Evolutionary conservation across 2,888 invertebrate genomes (phyloP), one percentile per base, ranked within the genome.

Genomic region (Agrotis ipsilon): DNA sequence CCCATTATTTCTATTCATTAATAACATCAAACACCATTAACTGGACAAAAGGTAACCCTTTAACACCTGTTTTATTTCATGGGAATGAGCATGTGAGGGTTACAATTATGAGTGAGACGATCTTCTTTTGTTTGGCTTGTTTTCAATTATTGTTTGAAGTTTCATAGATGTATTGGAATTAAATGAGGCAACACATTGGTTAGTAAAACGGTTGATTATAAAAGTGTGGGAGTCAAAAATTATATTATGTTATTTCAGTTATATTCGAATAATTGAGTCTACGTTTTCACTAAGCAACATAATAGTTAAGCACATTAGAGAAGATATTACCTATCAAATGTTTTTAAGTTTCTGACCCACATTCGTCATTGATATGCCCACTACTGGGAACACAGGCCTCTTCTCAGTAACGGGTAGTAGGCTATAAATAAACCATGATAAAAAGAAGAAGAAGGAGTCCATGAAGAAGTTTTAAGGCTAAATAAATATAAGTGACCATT

Each of bases 11-110:
- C 0, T 45, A 54, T 49, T 52, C 67, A 83, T 78, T 84, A 84
- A 77, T 84, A 84, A 76, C 43, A 32, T 27, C 54, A 72, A 72
- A 71, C 43, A 49, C 57, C 43, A 58, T 65, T 66, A 49, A 61
- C 16, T 64, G 58, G 45, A 69, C 68, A 78, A 74, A 74, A 61
- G 58, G 9, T 61, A 78, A 79, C 82, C 86, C 83, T 81, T 85
- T 65, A 71, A 72, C 89, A 88, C 87, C 88, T 87, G 87, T 84
- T 78, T 66, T 13, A 60, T 60, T 84, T 88, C 88, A 89, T 88
- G 89, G 89, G 89, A 89, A 84, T 78, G 86, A 82, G 74, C 70
- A 86, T 18, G 16, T 55, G 75, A 55, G 84, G 80, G 70, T 75
- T 81, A 67, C 46, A 67, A 69, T 75, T 81, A 65, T 48, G 68